Conservation (phyloP, 2,888 invertebrate species). For the Tholera decimalis region DNA sequence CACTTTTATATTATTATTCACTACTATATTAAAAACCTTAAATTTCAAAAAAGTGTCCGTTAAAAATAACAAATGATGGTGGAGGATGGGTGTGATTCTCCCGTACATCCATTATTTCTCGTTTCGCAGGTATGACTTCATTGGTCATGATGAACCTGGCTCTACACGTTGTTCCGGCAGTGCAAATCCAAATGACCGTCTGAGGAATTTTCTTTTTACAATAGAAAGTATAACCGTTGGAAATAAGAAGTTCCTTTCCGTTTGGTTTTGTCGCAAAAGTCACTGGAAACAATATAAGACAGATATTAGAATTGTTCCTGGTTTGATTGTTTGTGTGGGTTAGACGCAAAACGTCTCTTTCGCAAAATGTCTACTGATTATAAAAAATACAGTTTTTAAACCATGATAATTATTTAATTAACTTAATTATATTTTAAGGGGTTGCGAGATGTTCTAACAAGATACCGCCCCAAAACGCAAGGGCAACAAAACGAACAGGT, state of each 20-base stretch:
- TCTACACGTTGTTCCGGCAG: conserved; percentile 64
- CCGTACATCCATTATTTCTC: conserved; percentile 64
- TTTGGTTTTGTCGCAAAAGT: conserved; percentile 48
- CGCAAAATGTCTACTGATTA: too few relatives aligned
- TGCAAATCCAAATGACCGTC: conserved; percentile 67
- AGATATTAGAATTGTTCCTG: not conserved
- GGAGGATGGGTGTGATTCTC: conserved; percentile 84
- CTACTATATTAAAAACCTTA: not conserved
- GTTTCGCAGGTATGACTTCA: not conserved
- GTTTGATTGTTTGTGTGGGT: too few relatives aligned
- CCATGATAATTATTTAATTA: too few relatives aligned
- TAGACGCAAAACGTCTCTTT: too few relatives aligned
- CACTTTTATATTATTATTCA: too few relatives aligned
- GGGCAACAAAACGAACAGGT: too few relatives aligned
- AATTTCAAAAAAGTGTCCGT: conserved; percentile 23
- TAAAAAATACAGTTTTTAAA: too few relatives aligned
- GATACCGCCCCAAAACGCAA: too few relatives aligned
- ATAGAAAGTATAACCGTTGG: conserved; percentile 69
- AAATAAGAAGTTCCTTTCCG: conserved; percentile 65
- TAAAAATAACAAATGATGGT: conserved; percentile 1
- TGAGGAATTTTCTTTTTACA: conserved; percentile 45
- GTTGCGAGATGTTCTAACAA: too few relatives aligned
- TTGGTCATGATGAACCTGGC: conserved; percentile 58
- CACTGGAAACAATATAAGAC: conserved; percentile 36
- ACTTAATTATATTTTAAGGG: too few relatives aligned